Evolutionary conservation across 2,888 invertebrate species (phyloP).

Genomic region (Epinotia bilunana): DNA sequence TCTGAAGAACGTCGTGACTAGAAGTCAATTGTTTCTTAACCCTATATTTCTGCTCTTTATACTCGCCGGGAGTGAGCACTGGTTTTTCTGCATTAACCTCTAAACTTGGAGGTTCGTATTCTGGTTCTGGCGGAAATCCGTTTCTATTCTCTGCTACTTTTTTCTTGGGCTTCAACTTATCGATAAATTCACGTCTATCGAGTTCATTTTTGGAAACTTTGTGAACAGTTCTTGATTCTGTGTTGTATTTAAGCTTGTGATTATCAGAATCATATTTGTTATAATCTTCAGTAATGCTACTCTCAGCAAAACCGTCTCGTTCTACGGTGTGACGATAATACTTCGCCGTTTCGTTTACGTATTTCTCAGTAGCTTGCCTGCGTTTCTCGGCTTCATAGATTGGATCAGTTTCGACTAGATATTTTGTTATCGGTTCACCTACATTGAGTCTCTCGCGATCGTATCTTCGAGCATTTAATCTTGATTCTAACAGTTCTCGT

Average conservation of each 20-base stretch:
- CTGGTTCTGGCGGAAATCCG: slow-evolving; percentile 79
- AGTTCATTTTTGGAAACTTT: slow-evolving; percentile 71
- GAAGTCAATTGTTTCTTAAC: slow-evolving; percentile 75
- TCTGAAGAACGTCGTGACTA: slow-evolving; percentile 78
- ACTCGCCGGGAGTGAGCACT: slow-evolving; percentile 86
- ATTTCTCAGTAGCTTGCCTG: slow-evolving; percentile 82
- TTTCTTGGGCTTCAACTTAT: slow-evolving; percentile 62
- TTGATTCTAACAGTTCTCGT: slow-evolving; percentile 89
- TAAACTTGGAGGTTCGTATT: slow-evolving; percentile 87
- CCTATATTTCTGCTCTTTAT: slow-evolving; percentile 81
- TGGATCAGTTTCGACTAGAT: slow-evolving; percentile 79
- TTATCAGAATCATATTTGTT: slow-evolving; percentile 80
- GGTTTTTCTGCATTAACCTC: slow-evolving; percentile 84
- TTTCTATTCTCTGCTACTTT: slow-evolving; percentile 67
- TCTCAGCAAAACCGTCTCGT: slow-evolving; percentile 83
- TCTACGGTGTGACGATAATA: slow-evolving; percentile 84
- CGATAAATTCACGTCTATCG: slow-evolving; percentile 72
- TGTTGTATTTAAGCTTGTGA: slow-evolving; percentile 75
- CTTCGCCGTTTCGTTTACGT: slow-evolving; percentile 83
- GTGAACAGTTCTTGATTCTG: slow-evolving; percentile 71
- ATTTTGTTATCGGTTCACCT: slow-evolving; percentile 75
- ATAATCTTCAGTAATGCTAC: slow-evolving; percentile 79
- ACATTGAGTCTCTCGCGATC: slow-evolving; percentile 69
- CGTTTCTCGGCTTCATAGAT: slow-evolving; percentile 77
- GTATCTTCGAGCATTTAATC: slow-evolving; percentile 86